These are phyloP conservation scores for Furcifer pardalis DNA, from an alignment of 2,797 vertebrate genomes.

Conservation along the genomic window DNA sequence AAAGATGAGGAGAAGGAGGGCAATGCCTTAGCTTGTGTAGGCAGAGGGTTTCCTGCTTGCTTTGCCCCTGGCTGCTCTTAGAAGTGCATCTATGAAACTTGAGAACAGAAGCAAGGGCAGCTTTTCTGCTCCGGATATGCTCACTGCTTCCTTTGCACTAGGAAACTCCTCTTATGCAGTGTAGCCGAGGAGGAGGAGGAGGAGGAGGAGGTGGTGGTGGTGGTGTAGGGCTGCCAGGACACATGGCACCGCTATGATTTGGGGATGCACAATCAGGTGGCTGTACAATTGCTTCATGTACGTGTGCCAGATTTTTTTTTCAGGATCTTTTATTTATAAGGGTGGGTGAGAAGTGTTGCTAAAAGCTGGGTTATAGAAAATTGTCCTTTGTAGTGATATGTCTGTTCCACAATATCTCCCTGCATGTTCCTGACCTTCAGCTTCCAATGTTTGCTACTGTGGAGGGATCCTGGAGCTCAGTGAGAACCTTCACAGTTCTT, in stretches of 20 bases:
- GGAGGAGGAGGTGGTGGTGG: constrained; percentile 52
- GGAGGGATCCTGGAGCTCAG: constrained; percentile 37
- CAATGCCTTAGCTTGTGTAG: neutral
- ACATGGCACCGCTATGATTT: constrained; percentile 79
- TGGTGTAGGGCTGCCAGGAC: constrained; percentile 48
- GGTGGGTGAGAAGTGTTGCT: constrained; percentile 20
- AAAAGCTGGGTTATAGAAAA: neutral
- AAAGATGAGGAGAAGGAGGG: constrained; percentile 16
- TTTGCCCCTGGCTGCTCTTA: constrained; percentile 28
- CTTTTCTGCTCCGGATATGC: constrained; percentile 14
- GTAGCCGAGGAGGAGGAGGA: constrained; percentile 56
- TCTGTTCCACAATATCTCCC: constrained; percentile 9
- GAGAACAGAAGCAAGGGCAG: constrained; percentile 28
- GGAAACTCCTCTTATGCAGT: constrained; percentile 60
- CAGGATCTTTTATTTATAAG: constrained; percentile 33
- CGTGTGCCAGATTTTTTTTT: constrained; percentile 72
- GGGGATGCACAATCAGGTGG: constrained; percentile 82
- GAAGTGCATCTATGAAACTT: constrained; percentile 41
- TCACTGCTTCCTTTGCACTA: constrained; percentile 42
- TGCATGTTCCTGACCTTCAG: constrained; percentile 13
- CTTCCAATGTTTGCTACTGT: neutral
- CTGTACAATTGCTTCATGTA: constrained; percentile 86
- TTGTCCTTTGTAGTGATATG: neutral
- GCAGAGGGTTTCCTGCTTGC: constrained; percentile 32
- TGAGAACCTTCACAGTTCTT: constrained; percentile 53